Evolutionary conservation across 1,140 invertebrate species (phyloP).

Genomic region (Pseudomyrmex concolor): DNA sequence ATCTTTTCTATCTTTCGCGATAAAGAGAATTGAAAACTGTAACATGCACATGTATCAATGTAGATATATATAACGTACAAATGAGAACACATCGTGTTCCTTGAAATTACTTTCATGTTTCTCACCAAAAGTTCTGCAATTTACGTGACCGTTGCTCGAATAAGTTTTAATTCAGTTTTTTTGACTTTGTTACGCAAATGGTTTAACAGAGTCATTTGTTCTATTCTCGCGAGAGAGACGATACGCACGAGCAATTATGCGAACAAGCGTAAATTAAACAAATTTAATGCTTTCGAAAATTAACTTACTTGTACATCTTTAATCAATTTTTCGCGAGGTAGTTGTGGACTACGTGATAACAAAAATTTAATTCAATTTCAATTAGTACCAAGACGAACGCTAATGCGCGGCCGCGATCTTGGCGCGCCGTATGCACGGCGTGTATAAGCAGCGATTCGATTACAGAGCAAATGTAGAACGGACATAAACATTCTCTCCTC

Average conservation of each 20-base stretch:
- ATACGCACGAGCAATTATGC: neutral
- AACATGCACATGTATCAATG: too few relatives aligned
- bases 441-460: neutral
- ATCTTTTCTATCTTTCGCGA: neutral
- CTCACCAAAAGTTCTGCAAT: neutral
- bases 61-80: too few relatives aligned
- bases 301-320: too few relatives aligned
- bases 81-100: too few relatives aligned
- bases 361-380: too few relatives aligned
- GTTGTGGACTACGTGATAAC: too few relatives aligned
- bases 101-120: slow-evolving; percentile 30
- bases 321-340: too few relatives aligned
- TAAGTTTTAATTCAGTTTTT: slow-evolving; percentile 23
- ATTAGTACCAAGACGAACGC: too few relatives aligned
- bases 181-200: slow-evolving; percentile 33
- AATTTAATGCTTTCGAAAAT: neutral
- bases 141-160: slow-evolving; percentile 3
- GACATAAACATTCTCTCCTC: slow-evolving; percentile 12
- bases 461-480: neutral
- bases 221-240: neutral
- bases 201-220: slow-evolving; percentile 20
- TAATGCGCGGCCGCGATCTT: neutral
- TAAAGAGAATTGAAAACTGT: neutral
- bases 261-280: slow-evolving; percentile 3
- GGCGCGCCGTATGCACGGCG: neutral